A percentile compares a stretch with the other conserved stretches of the same genome.
These are phyloP conservation scores for Tapirus terrestris DNA, from an alignment of 2,113 vertebrate species.

Conservation along the genomic window DNA sequence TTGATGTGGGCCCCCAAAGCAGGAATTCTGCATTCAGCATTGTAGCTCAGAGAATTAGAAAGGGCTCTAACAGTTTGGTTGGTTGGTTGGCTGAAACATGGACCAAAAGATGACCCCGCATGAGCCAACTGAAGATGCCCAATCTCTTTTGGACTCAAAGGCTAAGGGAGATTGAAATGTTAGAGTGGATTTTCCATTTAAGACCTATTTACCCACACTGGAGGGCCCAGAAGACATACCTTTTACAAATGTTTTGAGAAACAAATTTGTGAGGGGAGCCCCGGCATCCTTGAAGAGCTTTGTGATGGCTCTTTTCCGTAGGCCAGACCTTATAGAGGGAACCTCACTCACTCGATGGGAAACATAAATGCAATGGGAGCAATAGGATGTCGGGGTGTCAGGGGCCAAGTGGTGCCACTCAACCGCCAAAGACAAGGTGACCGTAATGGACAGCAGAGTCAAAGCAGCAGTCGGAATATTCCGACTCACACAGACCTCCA, in stretches of 20 bases:
- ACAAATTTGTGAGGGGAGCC: neutral
- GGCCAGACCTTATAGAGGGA: neutral
- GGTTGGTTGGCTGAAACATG: neutral
- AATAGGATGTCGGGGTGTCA: neutral
- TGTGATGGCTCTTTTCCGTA: neutral
- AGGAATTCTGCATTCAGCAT: neutral
- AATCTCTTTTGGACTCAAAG: neutral
- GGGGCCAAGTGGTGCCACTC: neutral
- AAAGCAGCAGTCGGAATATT: neutral
- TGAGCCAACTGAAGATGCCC: fast-evolving
- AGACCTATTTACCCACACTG: neutral
- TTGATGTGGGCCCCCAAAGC: neutral
- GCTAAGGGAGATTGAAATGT: neutral
- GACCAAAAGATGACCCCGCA: neutral
- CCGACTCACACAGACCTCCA: no score
- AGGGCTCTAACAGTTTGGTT: neutral
- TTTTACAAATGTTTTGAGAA: neutral
- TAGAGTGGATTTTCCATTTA: neutral
- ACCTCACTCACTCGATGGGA: neutral
- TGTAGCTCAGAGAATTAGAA: neutral
- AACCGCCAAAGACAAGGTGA: neutral
- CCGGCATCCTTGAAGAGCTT: neutral
- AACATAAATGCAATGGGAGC: neutral
- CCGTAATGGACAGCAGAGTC: neutral
- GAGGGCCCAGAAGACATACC: neutral